A percentile compares a stretch with the other conserved stretches of the same genome.
Conservation (phyloP, 1,140 invertebrate genomes). For the Saccostrea cuccullata region DNA sequence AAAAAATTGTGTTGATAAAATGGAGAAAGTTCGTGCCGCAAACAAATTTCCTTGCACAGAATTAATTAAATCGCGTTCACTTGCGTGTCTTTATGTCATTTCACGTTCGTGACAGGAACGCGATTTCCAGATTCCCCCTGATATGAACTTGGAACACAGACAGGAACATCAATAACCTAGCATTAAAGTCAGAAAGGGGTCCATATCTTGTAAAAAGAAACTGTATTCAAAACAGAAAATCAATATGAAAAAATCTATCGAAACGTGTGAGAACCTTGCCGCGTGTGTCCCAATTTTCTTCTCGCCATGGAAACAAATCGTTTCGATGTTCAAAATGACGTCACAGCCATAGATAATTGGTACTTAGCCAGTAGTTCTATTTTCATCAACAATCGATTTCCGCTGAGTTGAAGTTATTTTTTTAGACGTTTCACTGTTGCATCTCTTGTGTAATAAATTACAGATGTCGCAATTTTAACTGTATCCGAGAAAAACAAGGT, state of each 20-base stretch:
- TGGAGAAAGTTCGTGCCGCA: constrained; percentile 52
- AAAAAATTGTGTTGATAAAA: constrained; percentile 49
- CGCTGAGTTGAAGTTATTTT: not conserved
- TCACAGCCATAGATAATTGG: constrained; percentile 53
- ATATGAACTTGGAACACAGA: constrained; percentile 35
- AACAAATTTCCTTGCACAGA: constrained; percentile 50
- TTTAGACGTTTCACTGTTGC: not conserved
- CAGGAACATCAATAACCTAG: constrained; percentile 34
- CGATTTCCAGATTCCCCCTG: constrained; percentile 24
- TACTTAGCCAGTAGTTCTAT: constrained; percentile 53
- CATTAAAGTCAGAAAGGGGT: constrained; percentile 45
- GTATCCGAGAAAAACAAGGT: constrained; percentile 26
- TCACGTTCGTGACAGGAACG: constrained; percentile 59
- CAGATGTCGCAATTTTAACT: constrained; percentile 18
- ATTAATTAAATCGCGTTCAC: constrained; percentile 65
- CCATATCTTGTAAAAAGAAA: constrained; percentile 42
- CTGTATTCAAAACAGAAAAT: constrained; percentile 46
- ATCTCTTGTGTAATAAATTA: constrained; percentile 13
- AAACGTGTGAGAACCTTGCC: constrained; percentile 44
- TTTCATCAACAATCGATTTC: constrained; percentile 37
- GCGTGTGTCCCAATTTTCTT: constrained; percentile 44
- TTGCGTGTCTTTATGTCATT: constrained; percentile 63
- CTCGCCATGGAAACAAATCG: constrained; percentile 58
- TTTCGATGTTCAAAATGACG: constrained; percentile 53
- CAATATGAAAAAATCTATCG: constrained; percentile 53